Base-by-base conservation (phyloP, 1,140 invertebrate species). In the Drosophila lini region DNA sequence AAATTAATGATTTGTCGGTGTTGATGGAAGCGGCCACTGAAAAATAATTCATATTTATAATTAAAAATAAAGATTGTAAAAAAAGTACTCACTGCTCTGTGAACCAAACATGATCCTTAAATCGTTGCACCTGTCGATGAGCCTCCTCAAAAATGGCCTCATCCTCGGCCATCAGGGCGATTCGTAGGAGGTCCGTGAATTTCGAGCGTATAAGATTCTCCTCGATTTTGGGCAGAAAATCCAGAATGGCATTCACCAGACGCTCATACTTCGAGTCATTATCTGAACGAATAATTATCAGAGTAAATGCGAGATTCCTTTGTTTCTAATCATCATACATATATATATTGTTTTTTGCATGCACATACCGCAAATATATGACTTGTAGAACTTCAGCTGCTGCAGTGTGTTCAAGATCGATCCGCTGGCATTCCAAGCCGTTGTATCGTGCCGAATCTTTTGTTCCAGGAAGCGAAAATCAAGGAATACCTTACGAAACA, bases 381-480 rank as follows among this genome's bases (percentile, higher is more conserved):
- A 67, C 63, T 75, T 81, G 76, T 95, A 95, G 50, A 93, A 93
- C 41, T 92, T 91, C n/a, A 95, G 91, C 89, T 95, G 94, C 8
- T 93, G 91, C 22, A 95, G 77, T 3, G 95, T 83, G 89, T 95
- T 94, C 16, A 92, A 93, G 15, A 94, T 90, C 15, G 73, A 75
- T 19, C 80, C 84, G 6, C 55, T 61, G 22, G 94, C 94, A 45
- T 93, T 59, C 83, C 76, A 88, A 0, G 76, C 59, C 3, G 83
- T 86, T 16, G 44, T 77, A 44, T 86, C 93, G 8, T 93, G 81
- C 22, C 92, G 89, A 47, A 95, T 93, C 90, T 95, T 95, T 45
- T 94, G 92, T 65, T 94, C 93, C 11, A 95, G 79, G 78, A 95
- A 95, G 52, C 93, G 91, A 47, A 95, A 94, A 81, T 95, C 91